Percentiles rank a stretch among this genome's conserved stretches.
Evolutionary conservation across 2,888 invertebrate genomes (phyloP).

Genomic region (Mayetiola destructor): DNA sequence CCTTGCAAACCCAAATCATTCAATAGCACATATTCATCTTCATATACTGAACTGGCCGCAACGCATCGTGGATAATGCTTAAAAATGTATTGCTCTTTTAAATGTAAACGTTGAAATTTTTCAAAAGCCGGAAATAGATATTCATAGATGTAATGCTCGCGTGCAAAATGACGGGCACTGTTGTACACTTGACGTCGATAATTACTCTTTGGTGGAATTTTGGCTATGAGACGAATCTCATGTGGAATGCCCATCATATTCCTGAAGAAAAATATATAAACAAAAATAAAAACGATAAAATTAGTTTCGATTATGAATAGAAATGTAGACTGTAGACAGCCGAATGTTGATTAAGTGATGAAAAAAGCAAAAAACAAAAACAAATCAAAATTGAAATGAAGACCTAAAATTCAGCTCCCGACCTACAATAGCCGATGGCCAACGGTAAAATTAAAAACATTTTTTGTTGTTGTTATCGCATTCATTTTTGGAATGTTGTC

Average conservation of each 20-base stretch:
- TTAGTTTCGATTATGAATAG: too few species aligned
- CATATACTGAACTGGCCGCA: conserved; percentile 32
- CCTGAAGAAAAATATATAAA: not conserved
- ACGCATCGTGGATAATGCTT: conserved; percentile 24
- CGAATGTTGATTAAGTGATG: too few species aligned
- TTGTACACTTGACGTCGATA: conserved; percentile 15
- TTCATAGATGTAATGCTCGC: conserved; percentile 16
- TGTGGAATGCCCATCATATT: conserved; percentile 5
- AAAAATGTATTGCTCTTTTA: conserved; percentile 14
- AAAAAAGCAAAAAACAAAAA: not conserved
- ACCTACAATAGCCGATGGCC: too few species aligned
- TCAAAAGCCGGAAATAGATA: conserved; percentile 15
- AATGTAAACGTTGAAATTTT: conserved; percentile 14
- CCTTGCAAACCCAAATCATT: conserved; percentile 34
- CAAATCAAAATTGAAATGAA: not conserved
- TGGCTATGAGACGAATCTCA: conserved; percentile 14
- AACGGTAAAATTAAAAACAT: too few species aligned
- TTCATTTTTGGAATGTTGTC: too few species aligned
- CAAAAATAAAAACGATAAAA: not conserved
- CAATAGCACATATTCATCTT: conserved; percentile 35
- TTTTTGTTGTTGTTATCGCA: too few species aligned
- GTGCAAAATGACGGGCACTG: conserved; percentile 14
- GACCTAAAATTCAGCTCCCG: not conserved
- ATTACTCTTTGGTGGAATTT: conserved; percentile 14
- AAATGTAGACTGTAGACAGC: too few species aligned